Base-by-base conservation (phyloP, 2,797 vertebrate genomes). In the Heteromormyrus szaboi region DNA sequence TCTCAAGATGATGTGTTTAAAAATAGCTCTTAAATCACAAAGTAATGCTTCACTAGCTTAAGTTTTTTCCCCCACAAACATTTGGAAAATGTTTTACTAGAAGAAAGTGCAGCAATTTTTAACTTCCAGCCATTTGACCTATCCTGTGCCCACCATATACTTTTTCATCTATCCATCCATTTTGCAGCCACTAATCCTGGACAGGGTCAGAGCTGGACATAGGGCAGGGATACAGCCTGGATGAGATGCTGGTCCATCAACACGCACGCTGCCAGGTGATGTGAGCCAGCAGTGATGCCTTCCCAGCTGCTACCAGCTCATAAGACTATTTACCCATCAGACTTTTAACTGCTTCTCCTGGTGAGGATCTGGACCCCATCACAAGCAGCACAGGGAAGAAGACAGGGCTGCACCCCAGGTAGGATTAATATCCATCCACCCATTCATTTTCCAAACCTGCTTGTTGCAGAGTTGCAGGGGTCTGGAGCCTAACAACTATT, bases 11-110 rank as follows among this genome's bases (percentile, higher is more conserved):
- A 50, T 14, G 37, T 41, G 68, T 79, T n/a, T 79, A 85, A 54
- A 59, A 86, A 51, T 86, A 54, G 25, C 22, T 59, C 51, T 59
- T 86, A 86, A 86, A 86, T 37, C 85, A 86, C 51, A 54, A 37
- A 17, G 51, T 54, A 37, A 59, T 14, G 51, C 29, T 59, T 86
- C 29, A 86, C 4, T 37, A 59, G 51, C 37, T 79, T 37, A 17
- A 0, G 33, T 41, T 79, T 59, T 85, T 14, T 76, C 17, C 9
- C 50, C 29, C 83, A 25, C 46, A 86, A 29, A 89, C 88, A 41
- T 50, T 41, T 44, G 72, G 72, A 41, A 79, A 41, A 79, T 44
- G 17, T 79, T 44, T 79, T 79, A 41, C 11, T 41, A 79, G 37
- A 79, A 79, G 37, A 44, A 19, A 8, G 37, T 44, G 2, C 5